Base-by-base conservation (phyloP, 2,797 vertebrate species). In the Microctenopoma stevenorrisi region DNA sequence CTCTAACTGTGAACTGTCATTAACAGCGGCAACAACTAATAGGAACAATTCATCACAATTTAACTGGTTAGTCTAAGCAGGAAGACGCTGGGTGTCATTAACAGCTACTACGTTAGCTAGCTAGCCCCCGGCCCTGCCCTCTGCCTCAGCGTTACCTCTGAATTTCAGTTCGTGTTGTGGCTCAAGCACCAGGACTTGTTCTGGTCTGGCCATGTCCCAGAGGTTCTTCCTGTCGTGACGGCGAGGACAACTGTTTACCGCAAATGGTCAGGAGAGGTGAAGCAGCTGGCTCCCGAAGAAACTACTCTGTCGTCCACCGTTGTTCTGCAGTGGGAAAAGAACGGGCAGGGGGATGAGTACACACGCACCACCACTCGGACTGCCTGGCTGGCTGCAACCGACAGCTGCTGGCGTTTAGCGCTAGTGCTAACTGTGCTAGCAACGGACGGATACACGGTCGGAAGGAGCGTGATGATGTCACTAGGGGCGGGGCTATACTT, bases 101-200 rank as follows among this genome's bases (percentile, higher is more conserved):
- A 50, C 7, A 13, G 12, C 33, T 52, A 16, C 5, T 38, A 1
- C 26, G 50, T 18, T 69, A 79, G 72, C 85, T 48, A 37, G 4
- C 55, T 46, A 64, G 51, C 47, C 42, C 58, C 61, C 79, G 83
- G 44, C 51, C 44, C 57, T 40, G 73, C 76, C 85, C 83, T 87
- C 67, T 64, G 50, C 58, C 38, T 84, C 37, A 18, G 26, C 50
- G 9, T 93, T 93, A 97, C 96, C 96, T 96, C 94, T 94, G 94
- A 97, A 97, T 91, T 95, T 95, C 74, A 97, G 95, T 91, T 97
- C 96, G 82, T 96, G 95, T 92, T 93, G 95, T 70, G 96, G 96
- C 88, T 97, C 95, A 60, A 97, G 94, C 85, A 90, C 90, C 82
- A 97, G 94, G 89, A 97, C 94, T 92, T 97, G 96, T 88, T 96